A percentile compares a stretch with the other conserved stretches of the same genome.
phyloP scores from a whole-genome alignment of 2,888 invertebrate species.

The Drosophila algonquin region DNA sequence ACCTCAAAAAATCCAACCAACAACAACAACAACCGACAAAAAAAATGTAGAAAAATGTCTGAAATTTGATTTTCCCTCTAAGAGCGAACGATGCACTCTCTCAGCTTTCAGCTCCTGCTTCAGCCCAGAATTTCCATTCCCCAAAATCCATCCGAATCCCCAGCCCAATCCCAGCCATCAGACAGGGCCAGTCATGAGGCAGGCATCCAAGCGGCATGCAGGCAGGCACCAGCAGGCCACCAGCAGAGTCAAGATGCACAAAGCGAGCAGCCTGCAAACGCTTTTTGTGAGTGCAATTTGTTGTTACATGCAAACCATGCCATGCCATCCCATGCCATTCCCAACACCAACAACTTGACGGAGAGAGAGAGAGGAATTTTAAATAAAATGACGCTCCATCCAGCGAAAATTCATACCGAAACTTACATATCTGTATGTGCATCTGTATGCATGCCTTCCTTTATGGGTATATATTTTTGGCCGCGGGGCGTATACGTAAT shows the following conservation, averaged over 20 bases:
- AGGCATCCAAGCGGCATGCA: conserved; percentile 15
- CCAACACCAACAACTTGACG: conserved; percentile 35
- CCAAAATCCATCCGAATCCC: conserved; percentile 5
- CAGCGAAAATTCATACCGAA: background rate
- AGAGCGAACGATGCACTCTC: conserved; percentile 43
- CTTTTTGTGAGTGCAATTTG: conserved; percentile 60
- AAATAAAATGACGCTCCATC: conserved; percentile 35
- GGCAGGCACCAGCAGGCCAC: conserved; percentile 13
- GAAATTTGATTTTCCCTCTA: conserved; percentile 64
- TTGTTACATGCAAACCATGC: conserved; percentile 32
- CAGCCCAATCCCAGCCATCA: conserved; percentile 13
- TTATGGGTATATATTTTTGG: conserved; percentile 11
- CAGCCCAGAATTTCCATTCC: conserved; percentile 14
- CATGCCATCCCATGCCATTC: background rate
- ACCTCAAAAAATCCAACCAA: conserved; percentile 47
- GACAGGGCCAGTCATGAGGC: conserved; percentile 12
- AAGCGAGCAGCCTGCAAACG: conserved; percentile 38
- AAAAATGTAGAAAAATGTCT: conserved; percentile 44
- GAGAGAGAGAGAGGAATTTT: conserved; percentile 30
- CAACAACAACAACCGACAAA: conserved; percentile 14
- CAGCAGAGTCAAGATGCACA: conserved; percentile 26
- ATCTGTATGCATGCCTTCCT: background rate
- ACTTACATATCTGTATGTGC: conserved; percentile 2
- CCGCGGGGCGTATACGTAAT: conserved; percentile 45
- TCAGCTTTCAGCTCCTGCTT: conserved; percentile 23